These are phyloP conservation scores for Cordilura impudica DNA, from an alignment of 2,888 invertebrate genomes.

Conservation along the genomic window DNA sequence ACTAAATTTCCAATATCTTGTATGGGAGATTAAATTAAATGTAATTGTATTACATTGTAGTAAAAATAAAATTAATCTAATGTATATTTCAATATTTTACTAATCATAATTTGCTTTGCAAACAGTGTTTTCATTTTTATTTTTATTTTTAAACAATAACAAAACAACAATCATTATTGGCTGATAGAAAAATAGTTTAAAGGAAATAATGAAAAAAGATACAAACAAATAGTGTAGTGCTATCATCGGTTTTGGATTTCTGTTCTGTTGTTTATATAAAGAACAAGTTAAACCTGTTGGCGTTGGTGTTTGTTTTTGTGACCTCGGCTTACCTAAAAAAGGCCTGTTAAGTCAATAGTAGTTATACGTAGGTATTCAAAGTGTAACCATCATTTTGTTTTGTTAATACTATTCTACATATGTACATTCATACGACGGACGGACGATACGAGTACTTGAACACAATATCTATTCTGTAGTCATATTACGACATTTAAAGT, in stretches of 20 bases:
- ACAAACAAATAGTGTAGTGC: background rate
- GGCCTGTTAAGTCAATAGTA: conserved; percentile 42
- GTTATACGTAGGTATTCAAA: background rate
- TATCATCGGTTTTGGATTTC: conserved; percentile 20
- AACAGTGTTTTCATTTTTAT: background rate
- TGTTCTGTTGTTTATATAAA: conserved; percentile 27
- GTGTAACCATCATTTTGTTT: background rate
- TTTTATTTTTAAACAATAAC: background rate
- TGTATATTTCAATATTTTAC: too few species aligned
- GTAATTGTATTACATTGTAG: background rate
- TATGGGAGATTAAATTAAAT: too few species aligned
- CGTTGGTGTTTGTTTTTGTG: conserved; percentile 60
- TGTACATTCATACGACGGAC: too few species aligned
- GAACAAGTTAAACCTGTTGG: conserved; percentile 63
- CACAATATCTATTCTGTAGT: background rate
- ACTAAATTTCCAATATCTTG: background rate
- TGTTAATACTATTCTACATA: background rate
- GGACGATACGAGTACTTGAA: background rate
- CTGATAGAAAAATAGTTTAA: background rate
- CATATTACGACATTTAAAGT: conserved; percentile 13
- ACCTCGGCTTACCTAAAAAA: conserved; percentile 55
- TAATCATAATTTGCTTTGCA: background rate
- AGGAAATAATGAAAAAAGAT: background rate
- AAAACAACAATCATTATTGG: background rate
- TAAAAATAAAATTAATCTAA: too few species aligned